Evolutionary conservation across 2,888 invertebrate genomes (phyloP).

Genomic region (Amphipyra berbera): DNA sequence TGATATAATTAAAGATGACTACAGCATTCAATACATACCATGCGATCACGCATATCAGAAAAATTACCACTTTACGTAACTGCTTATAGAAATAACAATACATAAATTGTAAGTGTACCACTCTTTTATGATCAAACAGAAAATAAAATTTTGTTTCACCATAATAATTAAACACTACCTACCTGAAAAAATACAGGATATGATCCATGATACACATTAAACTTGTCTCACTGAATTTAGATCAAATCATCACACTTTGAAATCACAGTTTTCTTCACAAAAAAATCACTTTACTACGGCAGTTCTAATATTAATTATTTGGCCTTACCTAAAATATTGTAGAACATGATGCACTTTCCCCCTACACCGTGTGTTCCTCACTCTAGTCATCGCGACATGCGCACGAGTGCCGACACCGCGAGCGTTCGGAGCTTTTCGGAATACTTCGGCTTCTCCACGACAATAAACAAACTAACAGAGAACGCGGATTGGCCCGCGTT

Average conservation of each 20-base stretch:
- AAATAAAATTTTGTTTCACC: neutral
- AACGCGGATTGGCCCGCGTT: constrained; percentile 38
- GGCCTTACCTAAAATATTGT: constrained; percentile 78
- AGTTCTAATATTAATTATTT: constrained; percentile 1
- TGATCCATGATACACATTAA: constrained; percentile 11
- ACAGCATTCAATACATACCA: constrained; percentile 6
- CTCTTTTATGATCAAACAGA: no score
- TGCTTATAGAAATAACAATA: neutral
- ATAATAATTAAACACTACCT: constrained; percentile 8
- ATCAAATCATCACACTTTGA: constrained; percentile 1
- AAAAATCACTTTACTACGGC: constrained; percentile 2
- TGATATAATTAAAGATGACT: constrained; percentile 13
- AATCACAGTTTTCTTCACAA: constrained; percentile 10
- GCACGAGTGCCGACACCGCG: constrained; percentile 35
- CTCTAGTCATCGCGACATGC: constrained; percentile 66
- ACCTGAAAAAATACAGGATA: constrained; percentile 37
- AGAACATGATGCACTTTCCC: constrained; percentile 81
- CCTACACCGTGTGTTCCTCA: constrained; percentile 69
- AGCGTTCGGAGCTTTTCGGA: constrained; percentile 34
- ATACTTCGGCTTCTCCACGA: constrained; percentile 35
- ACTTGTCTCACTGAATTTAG: constrained; percentile 8
- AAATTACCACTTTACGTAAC: constrained; percentile 9
- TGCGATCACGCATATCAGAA: constrained; percentile 14
- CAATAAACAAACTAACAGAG: constrained; percentile 41
- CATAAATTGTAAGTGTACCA: no score